Base-by-base conservation (phyloP, 2,797 vertebrate species). In the Alfaro cultratus region DNA sequence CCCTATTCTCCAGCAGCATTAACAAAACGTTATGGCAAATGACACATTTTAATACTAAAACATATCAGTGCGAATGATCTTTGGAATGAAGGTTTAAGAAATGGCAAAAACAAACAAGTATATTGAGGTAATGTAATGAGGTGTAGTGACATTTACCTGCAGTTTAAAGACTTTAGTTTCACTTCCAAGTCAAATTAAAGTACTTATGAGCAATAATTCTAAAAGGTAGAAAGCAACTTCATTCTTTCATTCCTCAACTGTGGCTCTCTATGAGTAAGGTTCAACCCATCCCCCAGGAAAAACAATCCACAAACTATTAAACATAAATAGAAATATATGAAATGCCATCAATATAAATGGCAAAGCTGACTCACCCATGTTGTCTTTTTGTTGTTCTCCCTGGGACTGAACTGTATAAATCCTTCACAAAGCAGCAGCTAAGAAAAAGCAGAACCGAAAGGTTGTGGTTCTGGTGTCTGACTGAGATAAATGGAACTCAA, bases 291-390 rank as follows among this genome's bases (percentile, higher is more conserved):
- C 8, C 34, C 49, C 39, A 60, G 15, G 0, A 75, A 68, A 55
- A 13, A 12, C 3, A 34, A 71, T 4, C 11, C 8, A 57, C 72
- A 41, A 16, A 67, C 29, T 1, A 45, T 62, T 9, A 80, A 84
- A 77, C 41, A 43, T 43, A 43, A 43, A 43, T 43, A 43, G 41
- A 83, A 47, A 60, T 3, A 60, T 29, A 45, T 72, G 8, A 77
- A 76, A 79, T 43, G 2, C 51, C 5, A 18, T 1, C 4, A 15
- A 7, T 21, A 1, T 34, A 9, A 9, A 51, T 34, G 53, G 74
- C 16, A 62, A 68, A 12, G 23, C 26, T 3, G n/a, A 94, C 96
- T 96, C 81, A 96, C 96, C 96, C 96, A 96, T 96, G 39, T 51
- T 83, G 36, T 47, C 53, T 73, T 43, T 80, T 76, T 26, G 43